A percentile compares a stretch with the other conserved stretches of the same genome.
These are phyloP conservation scores for Perca flavescens DNA, from an alignment of 2,113 vertebrate genomes.

Conservation along the genomic window DNA sequence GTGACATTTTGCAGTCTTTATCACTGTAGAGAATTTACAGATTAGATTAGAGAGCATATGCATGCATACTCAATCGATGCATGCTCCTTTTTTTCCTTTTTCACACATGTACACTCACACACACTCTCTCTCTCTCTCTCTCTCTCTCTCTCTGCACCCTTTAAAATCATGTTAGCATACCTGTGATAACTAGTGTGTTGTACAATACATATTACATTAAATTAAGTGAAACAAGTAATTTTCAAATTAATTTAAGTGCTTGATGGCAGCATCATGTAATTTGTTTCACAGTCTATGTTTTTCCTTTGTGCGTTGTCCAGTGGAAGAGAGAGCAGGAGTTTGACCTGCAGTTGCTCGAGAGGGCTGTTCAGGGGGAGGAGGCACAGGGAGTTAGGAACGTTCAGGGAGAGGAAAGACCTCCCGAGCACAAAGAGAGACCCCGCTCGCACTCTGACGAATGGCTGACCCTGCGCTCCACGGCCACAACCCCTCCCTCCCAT, in stretches of 20 bases:
- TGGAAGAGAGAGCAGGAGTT: conserved; percentile 99
- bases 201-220: conserved; percentile 1
- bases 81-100: conserved; percentile 44
- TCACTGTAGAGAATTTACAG: conserved; percentile 26
- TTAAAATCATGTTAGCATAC: conserved; percentile 14
- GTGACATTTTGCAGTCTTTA: conserved; percentile 24
- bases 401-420: conserved; percentile 89
- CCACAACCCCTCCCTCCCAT: conserved; percentile 83
- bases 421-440: conserved; percentile 80
- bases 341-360: conserved; percentile 97
- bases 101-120: conserved; percentile 37
- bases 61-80: conserved; percentile 67
- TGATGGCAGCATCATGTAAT: conserved; percentile 28
- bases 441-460: conserved; percentile 88
- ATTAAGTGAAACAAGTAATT: conserved; percentile 33
- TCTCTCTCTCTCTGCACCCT: conserved; percentile 1
- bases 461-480: conserved; percentile 86
- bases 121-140: conserved; percentile 8
- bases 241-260: conserved; percentile 20
- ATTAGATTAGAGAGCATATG: conserved; percentile 46
- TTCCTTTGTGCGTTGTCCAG: conserved; percentile 82
- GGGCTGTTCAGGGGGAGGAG: conserved; percentile 90
- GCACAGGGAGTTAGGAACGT: conserved; percentile 79
- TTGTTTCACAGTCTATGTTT: conserved; percentile 49
- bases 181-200: conserved; percentile 15